phyloP scores from a whole-genome alignment of 2,113 vertebrate genomes.

The Pterophyllum scalare region DNA sequence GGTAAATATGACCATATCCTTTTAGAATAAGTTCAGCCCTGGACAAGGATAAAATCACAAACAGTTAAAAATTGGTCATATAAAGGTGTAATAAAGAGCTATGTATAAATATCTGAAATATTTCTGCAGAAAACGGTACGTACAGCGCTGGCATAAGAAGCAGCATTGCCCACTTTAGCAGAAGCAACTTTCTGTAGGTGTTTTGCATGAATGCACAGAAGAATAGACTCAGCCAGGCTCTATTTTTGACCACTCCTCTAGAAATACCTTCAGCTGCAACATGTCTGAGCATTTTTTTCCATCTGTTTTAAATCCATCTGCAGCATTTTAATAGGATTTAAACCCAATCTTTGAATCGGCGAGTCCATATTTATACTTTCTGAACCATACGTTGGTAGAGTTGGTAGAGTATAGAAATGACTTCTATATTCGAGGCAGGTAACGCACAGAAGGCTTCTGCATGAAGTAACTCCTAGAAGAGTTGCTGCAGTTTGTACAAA shows the following conservation, averaged over 20 bases:
- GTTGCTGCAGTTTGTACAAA: background rate
- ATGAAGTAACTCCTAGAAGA: background rate
- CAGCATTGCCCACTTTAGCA: no score
- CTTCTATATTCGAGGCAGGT: no score
- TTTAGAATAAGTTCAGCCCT: conserved; percentile 81
- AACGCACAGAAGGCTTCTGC: no score
- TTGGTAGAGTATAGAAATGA: no score
- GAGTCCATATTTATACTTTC: background rate
- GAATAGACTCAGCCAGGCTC: background rate
- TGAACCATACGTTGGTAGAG: background rate
- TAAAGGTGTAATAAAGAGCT: background rate
- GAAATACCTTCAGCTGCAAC: background rate
- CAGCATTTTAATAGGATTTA: background rate
- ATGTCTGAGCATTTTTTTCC: no score
- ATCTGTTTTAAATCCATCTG: background rate
- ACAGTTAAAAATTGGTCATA: background rate
- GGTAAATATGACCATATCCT: conserved; percentile 75
- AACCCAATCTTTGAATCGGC: background rate
- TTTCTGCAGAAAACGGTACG: background rate
- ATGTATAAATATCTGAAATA: background rate
- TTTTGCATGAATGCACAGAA: no score
- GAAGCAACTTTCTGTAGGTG: no score
- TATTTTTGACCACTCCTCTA: background rate
- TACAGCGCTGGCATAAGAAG: background rate
- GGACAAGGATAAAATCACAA: background rate